Base-by-base conservation (phyloP, 2,888 invertebrate species). In the Drosophila ezoana region DNA sequence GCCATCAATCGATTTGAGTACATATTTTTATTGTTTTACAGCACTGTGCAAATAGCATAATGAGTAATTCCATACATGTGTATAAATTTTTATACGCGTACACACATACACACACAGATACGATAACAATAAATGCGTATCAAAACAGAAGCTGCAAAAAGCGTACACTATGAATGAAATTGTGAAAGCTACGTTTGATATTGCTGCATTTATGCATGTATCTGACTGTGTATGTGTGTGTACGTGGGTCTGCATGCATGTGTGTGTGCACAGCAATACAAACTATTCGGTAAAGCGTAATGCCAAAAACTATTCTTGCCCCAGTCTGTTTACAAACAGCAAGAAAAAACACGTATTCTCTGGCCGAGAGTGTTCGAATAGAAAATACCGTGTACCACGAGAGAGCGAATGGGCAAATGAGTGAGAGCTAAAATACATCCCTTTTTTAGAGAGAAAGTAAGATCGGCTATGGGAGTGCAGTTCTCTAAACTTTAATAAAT, bases 311-410 rank as follows among this genome's bases (percentile, higher is more conserved):
- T 45, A 56, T 63, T 76, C 14, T 57, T 58, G 32, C 57, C 37
- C 61, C 16, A 64, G 49, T 62, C 62, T 85, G 88, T 83, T 88
- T 86, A 86, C 78, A 86, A 83, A 88, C 78, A 80, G 48, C 53
- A 63, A 49, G 48, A 53, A 53, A 45, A 35, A 76, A 38, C 0
- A 43, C 2, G 3, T 18, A 3, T 18, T 1, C 8, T 32, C 18
- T n/a, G 18, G 13, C 5, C 10, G 10, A 52, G 2, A 10, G 20
- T 53, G 32, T 32, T 20, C 33, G 43, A 20, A 18, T 33, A 20
- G 4, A 6, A 43, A 11, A 53, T 53, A 53, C 41, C 20, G 33
- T 33, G 10, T 23, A 37, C 37, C 37, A 16, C 0, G 10, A 49
- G 20, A 20, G 35, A 20, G n/a, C 16, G 33, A 20, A 41, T 41